Evolutionary conservation across 2,888 invertebrate species (phyloP).

Genomic region (Acanthosoma haemorrhoidale): DNA sequence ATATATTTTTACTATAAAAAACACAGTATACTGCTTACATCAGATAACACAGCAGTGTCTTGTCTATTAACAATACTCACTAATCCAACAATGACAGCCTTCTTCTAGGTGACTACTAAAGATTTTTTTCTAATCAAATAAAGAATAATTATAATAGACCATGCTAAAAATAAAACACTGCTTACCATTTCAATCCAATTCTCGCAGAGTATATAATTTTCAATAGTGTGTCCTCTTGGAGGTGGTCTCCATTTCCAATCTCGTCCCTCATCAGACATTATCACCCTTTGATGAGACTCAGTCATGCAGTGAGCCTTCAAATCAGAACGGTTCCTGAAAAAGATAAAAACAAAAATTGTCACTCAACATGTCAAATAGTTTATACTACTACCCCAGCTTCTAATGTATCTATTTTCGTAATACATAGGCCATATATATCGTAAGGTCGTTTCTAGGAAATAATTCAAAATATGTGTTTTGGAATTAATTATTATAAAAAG

Average conservation of each 20-base stretch:
- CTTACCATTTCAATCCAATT: constrained; percentile 47
- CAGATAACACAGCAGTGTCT: background rate
- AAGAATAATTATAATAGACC: background rate
- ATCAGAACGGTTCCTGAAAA: constrained; percentile 53
- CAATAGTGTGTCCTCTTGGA: constrained; percentile 60
- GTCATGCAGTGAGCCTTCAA: constrained; percentile 57
- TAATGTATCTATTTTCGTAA: too few relatives aligned
- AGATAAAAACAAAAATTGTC: too few relatives aligned
- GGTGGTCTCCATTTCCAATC: constrained; percentile 65
- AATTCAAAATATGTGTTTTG: too few relatives aligned
- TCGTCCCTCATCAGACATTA: constrained; percentile 64
- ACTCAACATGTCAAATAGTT: too few relatives aligned
- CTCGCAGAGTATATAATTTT: constrained; percentile 60
- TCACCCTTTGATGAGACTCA: constrained; percentile 59
- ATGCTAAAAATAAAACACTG: background rate
- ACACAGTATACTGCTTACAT: too few relatives aligned
- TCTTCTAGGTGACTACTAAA: too few relatives aligned
- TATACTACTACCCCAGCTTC: too few relatives aligned
- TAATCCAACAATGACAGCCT: too few relatives aligned
- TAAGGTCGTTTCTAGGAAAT: too few relatives aligned
- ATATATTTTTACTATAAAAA: too few relatives aligned
- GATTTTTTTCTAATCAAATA: background rate
- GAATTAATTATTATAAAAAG: too few relatives aligned
- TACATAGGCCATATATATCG: too few relatives aligned
- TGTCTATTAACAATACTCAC: background rate